phyloP scores from a whole-genome alignment of 2,888 invertebrate species.

The Temnothorax rugatulus region DNA sequence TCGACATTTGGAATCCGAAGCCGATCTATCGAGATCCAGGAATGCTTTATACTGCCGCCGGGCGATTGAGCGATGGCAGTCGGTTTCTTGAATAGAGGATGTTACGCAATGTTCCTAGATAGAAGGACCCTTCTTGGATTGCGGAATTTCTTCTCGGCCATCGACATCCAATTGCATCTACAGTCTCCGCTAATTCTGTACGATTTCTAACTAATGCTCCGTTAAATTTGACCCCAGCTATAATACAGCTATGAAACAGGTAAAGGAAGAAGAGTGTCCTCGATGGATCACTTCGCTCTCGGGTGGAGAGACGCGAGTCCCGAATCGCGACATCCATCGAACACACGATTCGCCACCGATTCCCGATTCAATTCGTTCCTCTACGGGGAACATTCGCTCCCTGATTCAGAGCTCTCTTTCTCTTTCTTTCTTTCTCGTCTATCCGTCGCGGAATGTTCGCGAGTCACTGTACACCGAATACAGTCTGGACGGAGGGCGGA shows the following conservation, averaged over 20 bases:
- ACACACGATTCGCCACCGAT: neutral
- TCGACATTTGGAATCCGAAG: constrained; percentile 25
- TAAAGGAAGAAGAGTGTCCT: neutral
- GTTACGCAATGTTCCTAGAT: neutral
- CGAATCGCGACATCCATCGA: constrained; percentile 14
- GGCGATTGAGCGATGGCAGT: neutral
- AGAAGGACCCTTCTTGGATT: neutral
- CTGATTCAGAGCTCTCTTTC: neutral
- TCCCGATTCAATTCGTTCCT: neutral
- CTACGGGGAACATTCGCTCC: neutral
- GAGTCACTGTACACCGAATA: constrained; percentile 3
- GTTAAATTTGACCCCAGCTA: constrained; percentile 8
- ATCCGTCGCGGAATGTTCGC: constrained; percentile 24
- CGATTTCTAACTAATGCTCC: constrained; percentile 5
- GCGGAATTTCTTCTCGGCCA: neutral
- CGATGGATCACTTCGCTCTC: constrained; percentile 2
- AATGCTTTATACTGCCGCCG: too few relatives aligned
- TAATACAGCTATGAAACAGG: neutral
- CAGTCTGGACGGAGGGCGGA: neutral
- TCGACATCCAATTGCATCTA: neutral
- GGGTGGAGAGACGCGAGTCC: neutral
- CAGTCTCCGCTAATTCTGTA: neutral
- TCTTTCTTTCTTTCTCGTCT: neutral
- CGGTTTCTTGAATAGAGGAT: neutral
- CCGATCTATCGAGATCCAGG: neutral